Percentiles rank a stretch among this genome's conserved stretches.
These are phyloP conservation scores for Thera obeliscata DNA, from an alignment of 2,888 invertebrate genomes.

Conservation along the genomic window DNA sequence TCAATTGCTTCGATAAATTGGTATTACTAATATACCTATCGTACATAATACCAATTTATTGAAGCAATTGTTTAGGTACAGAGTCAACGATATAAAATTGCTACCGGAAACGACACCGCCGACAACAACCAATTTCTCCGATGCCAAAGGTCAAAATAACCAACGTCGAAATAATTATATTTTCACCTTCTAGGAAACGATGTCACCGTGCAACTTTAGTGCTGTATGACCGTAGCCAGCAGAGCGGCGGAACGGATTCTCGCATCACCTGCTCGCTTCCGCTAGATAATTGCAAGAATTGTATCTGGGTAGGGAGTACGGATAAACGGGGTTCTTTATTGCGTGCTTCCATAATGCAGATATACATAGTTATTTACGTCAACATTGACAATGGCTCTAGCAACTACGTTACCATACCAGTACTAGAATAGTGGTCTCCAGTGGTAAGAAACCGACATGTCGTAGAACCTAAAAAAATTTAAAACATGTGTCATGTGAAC, in stretches of 20 bases:
- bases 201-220: constrained; percentile 49
- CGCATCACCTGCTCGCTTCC: constrained; percentile 78
- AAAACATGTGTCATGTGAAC: too few relatives aligned
- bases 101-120: constrained; percentile 30
- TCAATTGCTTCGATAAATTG: too few relatives aligned
- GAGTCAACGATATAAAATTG: constrained; percentile 17
- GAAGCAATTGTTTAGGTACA: too few relatives aligned
- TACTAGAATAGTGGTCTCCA: too few relatives aligned
- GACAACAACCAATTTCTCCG: constrained; percentile 27
- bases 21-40: too few relatives aligned
- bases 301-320: constrained; percentile 37
- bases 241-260: constrained; percentile 69
- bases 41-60: too few relatives aligned
- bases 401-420: background rate
- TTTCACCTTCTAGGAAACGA: constrained; percentile 48
- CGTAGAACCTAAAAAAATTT: too few relatives aligned
- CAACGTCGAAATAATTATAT: constrained; percentile 31
- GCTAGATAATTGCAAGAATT: constrained; percentile 74
- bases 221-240: constrained; percentile 43
- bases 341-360: constrained; percentile 13
- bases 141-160: constrained; percentile 39
- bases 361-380: background rate
- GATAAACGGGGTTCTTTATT: constrained; percentile 27
- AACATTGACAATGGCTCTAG: constrained; percentile 20
- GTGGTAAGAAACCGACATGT: too few relatives aligned